Evolutionary conservation across 2,797 vertebrate species (phyloP).

Genomic region (Rhinichthys osculus): DNA sequence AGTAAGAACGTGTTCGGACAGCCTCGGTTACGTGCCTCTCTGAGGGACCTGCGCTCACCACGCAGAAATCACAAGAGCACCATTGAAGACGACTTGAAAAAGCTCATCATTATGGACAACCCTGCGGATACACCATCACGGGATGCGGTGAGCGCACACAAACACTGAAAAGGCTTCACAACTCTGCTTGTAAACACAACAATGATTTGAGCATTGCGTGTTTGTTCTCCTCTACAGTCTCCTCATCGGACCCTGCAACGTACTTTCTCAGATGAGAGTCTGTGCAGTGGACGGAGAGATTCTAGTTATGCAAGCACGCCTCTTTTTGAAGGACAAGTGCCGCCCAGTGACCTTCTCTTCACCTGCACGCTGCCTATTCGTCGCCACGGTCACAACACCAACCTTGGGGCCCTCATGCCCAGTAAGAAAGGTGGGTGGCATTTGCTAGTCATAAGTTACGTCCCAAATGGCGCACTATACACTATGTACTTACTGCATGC

Average conservation of each 20-base stretch:
- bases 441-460: not conserved
- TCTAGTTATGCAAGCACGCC: conserved; percentile 77
- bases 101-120: conserved; percentile 93
- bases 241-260: conserved; percentile 87
- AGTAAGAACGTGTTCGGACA: conserved; percentile 94
- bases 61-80: conserved; percentile 89
- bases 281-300: conserved; percentile 90
- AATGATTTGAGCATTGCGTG: conserved; percentile 9
- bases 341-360: conserved; percentile 83
- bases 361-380: conserved; percentile 87
- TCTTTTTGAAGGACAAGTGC: conserved; percentile 74
- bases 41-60: conserved; percentile 91
- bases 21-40: conserved; percentile 87
- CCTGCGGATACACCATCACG: conserved; percentile 76
- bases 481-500: no score
- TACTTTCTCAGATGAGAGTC: conserved; percentile 91
- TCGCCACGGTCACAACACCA: conserved; percentile 75
- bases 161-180: not conserved
- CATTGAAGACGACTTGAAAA: conserved; percentile 92
- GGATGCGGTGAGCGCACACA: conserved; percentile 70
- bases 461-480: no score
- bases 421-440: conserved; percentile 83
- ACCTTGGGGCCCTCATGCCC: conserved; percentile 68
- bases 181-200: not conserved
- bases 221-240: conserved; percentile 71